A percentile compares a stretch with the other conserved stretches of the same genome.
These are phyloP conservation scores for Aepyceros melampus DNA, from an alignment of 2,113 vertebrate species.

Conservation along the genomic window DNA sequence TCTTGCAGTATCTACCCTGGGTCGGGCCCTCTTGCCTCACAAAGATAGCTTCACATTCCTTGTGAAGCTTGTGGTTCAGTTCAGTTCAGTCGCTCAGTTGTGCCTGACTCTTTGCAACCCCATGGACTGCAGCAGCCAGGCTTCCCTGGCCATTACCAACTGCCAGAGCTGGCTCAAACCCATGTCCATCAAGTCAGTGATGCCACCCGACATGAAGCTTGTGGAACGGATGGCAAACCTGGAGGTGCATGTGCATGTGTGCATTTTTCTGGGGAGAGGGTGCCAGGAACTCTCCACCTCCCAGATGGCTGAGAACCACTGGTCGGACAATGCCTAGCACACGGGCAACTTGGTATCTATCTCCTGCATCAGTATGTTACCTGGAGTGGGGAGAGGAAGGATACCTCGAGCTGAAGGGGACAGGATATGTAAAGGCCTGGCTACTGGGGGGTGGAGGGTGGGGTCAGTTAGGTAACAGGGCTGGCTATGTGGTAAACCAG, in stretches of 20 bases:
- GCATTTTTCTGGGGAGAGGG: not conserved
- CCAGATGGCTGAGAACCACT: not conserved
- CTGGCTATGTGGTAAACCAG: not conserved
- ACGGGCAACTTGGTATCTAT: not conserved
- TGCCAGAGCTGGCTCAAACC: not conserved
- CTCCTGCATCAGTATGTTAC: not conserved
- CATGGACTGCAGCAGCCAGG: not conserved
- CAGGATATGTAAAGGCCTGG: not conserved
- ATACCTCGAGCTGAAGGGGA: not conserved
- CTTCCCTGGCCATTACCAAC: not conserved
- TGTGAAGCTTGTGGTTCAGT: not conserved
- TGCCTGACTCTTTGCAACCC: not conserved
- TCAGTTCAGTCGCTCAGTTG: not conserved
- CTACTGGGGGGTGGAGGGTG: accelerated
- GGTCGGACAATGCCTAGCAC: not conserved
- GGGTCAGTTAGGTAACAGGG: not conserved
- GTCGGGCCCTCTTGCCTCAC: not conserved
- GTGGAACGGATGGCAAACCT: not conserved
- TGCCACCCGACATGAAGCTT: not conserved
- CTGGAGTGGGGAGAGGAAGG: not conserved
- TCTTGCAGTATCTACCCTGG: not conserved
- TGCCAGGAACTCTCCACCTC: not conserved
- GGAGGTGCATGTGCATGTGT: not conserved
- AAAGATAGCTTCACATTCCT: not conserved
- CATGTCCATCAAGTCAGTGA: not conserved